Evolutionary conservation across 2,888 invertebrate species (phyloP), one percentile per base, ranked within the genome.

Genomic region (Leptogaster cylindrica): DNA sequence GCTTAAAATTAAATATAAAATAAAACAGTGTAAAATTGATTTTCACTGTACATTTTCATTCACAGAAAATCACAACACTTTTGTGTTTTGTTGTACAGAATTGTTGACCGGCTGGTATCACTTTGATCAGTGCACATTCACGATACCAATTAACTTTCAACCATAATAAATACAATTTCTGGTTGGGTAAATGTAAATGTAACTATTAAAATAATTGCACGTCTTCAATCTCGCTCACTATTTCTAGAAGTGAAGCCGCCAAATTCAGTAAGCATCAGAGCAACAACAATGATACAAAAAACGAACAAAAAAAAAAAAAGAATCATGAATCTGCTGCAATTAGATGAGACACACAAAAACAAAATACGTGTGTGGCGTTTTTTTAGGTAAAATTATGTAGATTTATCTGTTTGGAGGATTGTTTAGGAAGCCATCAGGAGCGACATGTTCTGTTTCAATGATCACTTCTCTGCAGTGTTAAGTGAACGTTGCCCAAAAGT

Each of bases 361-460:
- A 23, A 8, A 20, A 18, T 20, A 46, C 46, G 25, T 23, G 6
- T 46, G 10, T 6, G 20, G 18, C 20, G 44, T 48, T 31, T 16
- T 28, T 33, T 23, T 14, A 44, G 20, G 25, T 18, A 12, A 2
- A 27, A 8, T 20, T 25, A 41, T 36, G 16, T 23, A 27, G 27
- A 14, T 27, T 39, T 25, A 36, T 36, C 58, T 14, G 12, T 3
- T 10, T 25, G 27, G 50, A 46, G 16, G 31, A 14, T 58, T 23
- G 23, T 39, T 36, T 25, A 58, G 58, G 25, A 58, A 46, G 16
- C 63, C 7, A 46, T 2, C 50, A 25, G 41, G 28, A 10, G 31
- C 31, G n/a, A 28, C 14, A 46, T 65, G 48, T 65, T 65, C 48
- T 50, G 48, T 50, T n/a, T 36, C 33, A 50, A 36, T 25, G 48